Conservation (phyloP, 2,113 vertebrate genomes). For the Dicerorhinus sumatrensis region DNA sequence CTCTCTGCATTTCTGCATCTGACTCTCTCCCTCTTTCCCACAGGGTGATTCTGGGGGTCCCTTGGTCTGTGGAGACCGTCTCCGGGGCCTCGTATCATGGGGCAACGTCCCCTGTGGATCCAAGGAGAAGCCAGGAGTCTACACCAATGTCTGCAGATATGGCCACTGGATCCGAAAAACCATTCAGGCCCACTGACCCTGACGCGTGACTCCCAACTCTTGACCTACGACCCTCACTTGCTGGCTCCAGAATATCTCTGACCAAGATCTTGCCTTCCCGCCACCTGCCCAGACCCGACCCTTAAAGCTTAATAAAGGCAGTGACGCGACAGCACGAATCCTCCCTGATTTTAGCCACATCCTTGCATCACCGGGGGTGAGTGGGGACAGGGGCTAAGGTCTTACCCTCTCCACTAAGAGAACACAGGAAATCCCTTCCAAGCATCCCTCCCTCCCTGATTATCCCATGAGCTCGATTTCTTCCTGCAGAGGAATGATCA, state of each 20-base stretch:
- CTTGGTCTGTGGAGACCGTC: constrained; percentile 67
- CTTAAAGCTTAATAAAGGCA: constrained; percentile 14
- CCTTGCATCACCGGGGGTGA: background rate
- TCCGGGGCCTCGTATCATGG: constrained; percentile 76
- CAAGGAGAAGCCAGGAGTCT: constrained; percentile 74
- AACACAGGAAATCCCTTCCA: background rate
- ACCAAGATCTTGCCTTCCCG: background rate
- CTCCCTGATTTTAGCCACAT: background rate
- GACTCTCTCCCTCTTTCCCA: background rate
- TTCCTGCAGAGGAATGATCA: background rate
- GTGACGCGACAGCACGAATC: fast-evolving
- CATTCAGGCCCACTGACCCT: constrained; percentile 17
- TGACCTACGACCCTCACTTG: background rate
- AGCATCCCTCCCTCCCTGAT: too few relatives aligned
- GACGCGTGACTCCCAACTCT: background rate
- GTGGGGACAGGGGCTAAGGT: background rate
- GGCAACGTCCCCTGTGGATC: constrained; percentile 76
- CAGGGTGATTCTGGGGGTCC: constrained; percentile 79
- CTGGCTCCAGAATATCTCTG: background rate
- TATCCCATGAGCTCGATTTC: background rate
- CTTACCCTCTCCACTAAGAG: background rate
- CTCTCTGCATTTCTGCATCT: background rate
- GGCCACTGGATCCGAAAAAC: constrained; percentile 59
- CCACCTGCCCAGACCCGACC: background rate
- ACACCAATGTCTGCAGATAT: constrained; percentile 71